These are phyloP conservation scores for Macaria notata DNA, from an alignment of 2,888 invertebrate genomes.

Conservation along the genomic window DNA sequence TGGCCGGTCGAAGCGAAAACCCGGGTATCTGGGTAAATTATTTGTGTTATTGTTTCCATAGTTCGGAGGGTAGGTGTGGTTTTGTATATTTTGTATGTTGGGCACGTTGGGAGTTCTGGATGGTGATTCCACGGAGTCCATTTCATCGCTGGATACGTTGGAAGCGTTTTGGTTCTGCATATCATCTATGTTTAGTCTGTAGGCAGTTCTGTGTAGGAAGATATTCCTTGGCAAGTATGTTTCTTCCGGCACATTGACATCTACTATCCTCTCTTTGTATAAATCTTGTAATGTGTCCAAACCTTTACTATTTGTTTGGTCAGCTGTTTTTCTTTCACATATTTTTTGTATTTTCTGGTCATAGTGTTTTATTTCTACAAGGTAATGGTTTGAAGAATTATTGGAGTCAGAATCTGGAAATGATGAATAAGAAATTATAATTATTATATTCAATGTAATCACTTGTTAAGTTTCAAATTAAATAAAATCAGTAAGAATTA, in stretches of 20 bases:
- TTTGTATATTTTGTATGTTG: background rate
- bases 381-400: constrained; percentile 3
- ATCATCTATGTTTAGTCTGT: constrained; percentile 52
- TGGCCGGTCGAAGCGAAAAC: constrained; percentile 1
- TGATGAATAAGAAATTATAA: background rate
- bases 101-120: background rate
- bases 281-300: constrained; percentile 58
- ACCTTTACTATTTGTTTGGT: constrained; percentile 36
- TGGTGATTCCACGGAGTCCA: background rate
- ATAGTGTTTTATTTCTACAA: constrained; percentile 1
- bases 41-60: background rate
- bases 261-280: constrained; percentile 45
- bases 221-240: constrained; percentile 57
- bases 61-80: background rate
- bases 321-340: constrained; percentile 3
- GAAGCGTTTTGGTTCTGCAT: constrained; percentile 15
- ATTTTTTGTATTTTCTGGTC: constrained; percentile 9
- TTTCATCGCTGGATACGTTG: constrained; percentile 5
- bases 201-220: constrained; percentile 52
- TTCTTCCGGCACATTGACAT: constrained; percentile 54
- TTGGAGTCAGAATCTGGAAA: constrained; percentile 3
- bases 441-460: background rate
- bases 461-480: too few species aligned
- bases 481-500: too few species aligned
- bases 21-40: constrained; percentile 4